Percentiles rank a stretch among this genome's conserved stretches.
Evolutionary conservation across 2,113 vertebrate genomes (phyloP).

Genomic region (Potamarius usumacintae): DNA sequence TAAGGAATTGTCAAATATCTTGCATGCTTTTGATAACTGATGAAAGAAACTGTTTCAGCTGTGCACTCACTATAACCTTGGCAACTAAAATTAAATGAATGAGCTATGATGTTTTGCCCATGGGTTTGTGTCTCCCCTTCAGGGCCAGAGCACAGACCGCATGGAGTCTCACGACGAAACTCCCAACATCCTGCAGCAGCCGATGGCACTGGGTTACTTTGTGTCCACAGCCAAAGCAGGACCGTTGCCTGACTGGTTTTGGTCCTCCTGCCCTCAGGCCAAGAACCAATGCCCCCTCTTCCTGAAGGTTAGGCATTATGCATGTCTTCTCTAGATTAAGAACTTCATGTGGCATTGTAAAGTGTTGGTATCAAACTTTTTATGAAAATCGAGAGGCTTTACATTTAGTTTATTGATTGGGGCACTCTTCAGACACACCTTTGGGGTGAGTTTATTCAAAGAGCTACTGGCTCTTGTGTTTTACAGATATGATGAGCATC

Average conservation of each 20-base stretch:
- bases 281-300: conserved; percentile 97
- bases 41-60: background rate
- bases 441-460: background rate
- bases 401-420: background rate
- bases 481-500: background rate
- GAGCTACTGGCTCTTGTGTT: background rate
- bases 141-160: conserved; percentile 94
- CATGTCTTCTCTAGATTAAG: background rate
- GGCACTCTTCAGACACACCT: background rate
- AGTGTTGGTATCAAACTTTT: background rate
- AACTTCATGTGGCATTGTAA: background rate
- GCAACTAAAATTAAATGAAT: background rate
- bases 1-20: background rate
- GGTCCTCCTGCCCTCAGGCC: conserved; percentile 98
- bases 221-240: conserved; percentile 98
- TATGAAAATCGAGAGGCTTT: background rate
- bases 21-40: background rate
- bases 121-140: conserved; percentile 21
- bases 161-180: conserved; percentile 98
- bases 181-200: conserved; percentile 97
- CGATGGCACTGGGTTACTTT: conserved; percentile 96
- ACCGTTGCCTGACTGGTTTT: conserved; percentile 98
- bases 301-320: conserved; percentile 68
- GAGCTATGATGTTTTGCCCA: background rate
- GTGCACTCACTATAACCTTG: background rate